Conservation (phyloP, 2,113 vertebrate species). For the zebrafish (Danio rerio) region GRCz12tu NC_133181.1:7136501-7137000, state of each 20-base stretch:
- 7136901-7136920: not conserved
- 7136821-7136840: too few species aligned
- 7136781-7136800: not conserved
- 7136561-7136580: too few species aligned
- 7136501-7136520: too few species aligned
- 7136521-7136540: too few species aligned
- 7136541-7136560: too few species aligned
- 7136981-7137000: slow-evolving; percentile 14
- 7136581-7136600: too few species aligned
- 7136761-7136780: not conserved
- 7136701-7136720: not conserved
- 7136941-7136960: not conserved
- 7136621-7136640: too few species aligned
- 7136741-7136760: not conserved
- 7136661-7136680: not conserved
- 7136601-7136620: too few species aligned
- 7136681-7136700: not conserved
- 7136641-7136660: not conserved
- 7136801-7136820: too few species aligned
- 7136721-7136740: not conserved
- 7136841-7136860: too few species aligned
- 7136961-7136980: not conserved
- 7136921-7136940: not conserved
- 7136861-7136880: not conserved
- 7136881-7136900: not conserved